Evolutionary conservation across 2,888 invertebrate genomes (phyloP), one percentile per base, ranked within the genome.

Genomic region (Scaptomyza parva): DNA sequence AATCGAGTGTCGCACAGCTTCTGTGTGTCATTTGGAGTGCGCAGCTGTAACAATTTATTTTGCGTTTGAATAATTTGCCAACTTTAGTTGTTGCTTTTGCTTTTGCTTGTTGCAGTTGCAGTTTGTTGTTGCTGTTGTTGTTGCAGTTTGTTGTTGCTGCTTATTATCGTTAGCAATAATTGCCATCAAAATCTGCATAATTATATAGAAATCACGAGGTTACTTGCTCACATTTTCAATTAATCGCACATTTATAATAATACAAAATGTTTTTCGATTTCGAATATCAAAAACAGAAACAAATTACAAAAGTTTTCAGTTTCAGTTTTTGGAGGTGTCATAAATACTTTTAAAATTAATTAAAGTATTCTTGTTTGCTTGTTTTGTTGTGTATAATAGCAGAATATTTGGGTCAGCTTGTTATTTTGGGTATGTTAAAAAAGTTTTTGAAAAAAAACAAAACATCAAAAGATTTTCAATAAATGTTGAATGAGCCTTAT

Each of bases 151-250:
- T 30, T 47, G 22, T 39, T 52, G 37, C 20, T 47, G 60, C 78
- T 81, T 80, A 86, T 84, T 74, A 83, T 86, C 71, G 81, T 73
- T 73, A 61, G 52, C 77, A 80, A 88, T 88, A 86, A 85, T 85
- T 85, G 86, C 76, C 61, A 58, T 50, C 43, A 50, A 76, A 86
- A 82, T 80, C 57, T 85, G 84, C 84, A 85, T 88, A 88, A 86
- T 86, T 86, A 81, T 84, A 78, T 85, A 84, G 88, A 84, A 86
- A 85, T 86, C 86, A 76, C 84, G 80, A 84, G 84, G 88, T 80
- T 80, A 79, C 67, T 69, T 71, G 73, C 52, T 76, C 73, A 78
- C 45, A 45, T 48, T 61, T 44, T 52, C 33, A 35, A 17, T 33
- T 50, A 54, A 66, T 45, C 44, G 47, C 45, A 12, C 55, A 73